A percentile compares a stretch with the other conserved stretches of the same genome.
Conservation (phyloP, 1,140 invertebrate genomes). For the Caerostris extrusa region DNA sequence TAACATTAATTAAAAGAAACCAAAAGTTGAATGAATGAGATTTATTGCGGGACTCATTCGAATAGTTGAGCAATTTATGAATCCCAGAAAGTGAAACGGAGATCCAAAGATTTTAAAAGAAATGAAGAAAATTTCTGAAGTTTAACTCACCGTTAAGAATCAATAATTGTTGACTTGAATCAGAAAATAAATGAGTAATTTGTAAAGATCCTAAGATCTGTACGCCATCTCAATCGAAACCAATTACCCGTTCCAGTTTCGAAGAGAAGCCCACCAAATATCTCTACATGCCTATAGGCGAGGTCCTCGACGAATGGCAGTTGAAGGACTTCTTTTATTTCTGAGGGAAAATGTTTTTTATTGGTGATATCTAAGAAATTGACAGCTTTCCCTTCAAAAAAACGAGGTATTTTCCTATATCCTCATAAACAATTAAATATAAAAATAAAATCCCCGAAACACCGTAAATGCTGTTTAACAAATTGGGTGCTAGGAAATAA, state of each 20-base stretch:
- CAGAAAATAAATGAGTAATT: not conserved
- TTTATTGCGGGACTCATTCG: too few species aligned
- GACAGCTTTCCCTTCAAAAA: not conserved
- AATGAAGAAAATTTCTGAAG: not conserved
- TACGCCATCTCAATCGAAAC: not conserved
- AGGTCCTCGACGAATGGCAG: not conserved
- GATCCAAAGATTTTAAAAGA: too few species aligned
- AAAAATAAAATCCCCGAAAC: not conserved
- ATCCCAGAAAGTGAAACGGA: too few species aligned
- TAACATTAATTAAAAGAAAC: too few species aligned
- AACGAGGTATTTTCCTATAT: not conserved
- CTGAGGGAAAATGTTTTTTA: not conserved
- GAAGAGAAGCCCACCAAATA: not conserved
- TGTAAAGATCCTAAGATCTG: not conserved
- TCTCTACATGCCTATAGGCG: not conserved
- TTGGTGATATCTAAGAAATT: not conserved
- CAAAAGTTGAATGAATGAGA: too few species aligned
- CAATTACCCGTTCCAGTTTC: not conserved
- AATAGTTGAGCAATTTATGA: too few species aligned
- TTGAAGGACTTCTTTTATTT: not conserved
- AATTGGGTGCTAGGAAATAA: too few species aligned
- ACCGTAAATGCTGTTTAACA: too few species aligned
- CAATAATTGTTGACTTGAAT: not conserved
- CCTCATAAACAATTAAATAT: not conserved
- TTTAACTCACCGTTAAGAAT: not conserved